A percentile compares a stretch with the other conserved stretches of the same genome.
These are phyloP conservation scores for Parotia lawesii DNA, from an alignment of 2,113 vertebrate species.

Conservation along the genomic window DNA sequence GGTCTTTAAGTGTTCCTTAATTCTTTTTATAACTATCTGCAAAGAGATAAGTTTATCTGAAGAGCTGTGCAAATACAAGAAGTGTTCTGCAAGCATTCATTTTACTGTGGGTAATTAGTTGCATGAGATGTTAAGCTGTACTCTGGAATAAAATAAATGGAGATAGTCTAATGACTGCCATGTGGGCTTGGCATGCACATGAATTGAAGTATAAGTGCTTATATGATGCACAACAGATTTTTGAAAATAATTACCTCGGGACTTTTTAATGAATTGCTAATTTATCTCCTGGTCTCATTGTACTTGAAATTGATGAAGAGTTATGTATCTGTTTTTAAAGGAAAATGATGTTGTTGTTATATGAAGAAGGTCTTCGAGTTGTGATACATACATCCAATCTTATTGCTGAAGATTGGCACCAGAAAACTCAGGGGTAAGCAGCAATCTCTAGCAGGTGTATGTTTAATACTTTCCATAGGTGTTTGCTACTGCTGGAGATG, in stretches of 20 bases:
- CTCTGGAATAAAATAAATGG: neutral
- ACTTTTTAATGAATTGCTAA: neutral
- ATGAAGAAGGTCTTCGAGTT: slow-evolving; percentile 93
- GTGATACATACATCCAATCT: slow-evolving; percentile 95
- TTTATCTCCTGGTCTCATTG: neutral
- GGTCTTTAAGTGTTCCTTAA: neutral
- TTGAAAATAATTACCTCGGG: neutral
- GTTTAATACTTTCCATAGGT: neutral
- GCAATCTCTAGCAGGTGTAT: neutral
- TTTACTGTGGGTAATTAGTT: neutral
- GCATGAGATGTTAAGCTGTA: neutral
- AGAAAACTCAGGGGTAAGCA: slow-evolving; percentile 95
- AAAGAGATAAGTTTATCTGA: neutral
- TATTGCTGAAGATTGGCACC: slow-evolving; percentile 93
- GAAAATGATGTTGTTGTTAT: slow-evolving; percentile 97
- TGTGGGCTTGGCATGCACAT: neutral
- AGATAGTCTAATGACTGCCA: neutral
- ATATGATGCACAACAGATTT: neutral
- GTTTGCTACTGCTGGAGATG: neutral
- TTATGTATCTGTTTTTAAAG: slow-evolving; percentile 54
- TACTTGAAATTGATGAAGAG: neutral
- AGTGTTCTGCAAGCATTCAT: neutral
- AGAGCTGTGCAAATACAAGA: neutral
- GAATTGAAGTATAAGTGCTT: neutral
- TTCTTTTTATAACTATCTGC: neutral